Base-by-base conservation (phyloP, 2,888 invertebrate species). In the Marronus borbonicus region DNA sequence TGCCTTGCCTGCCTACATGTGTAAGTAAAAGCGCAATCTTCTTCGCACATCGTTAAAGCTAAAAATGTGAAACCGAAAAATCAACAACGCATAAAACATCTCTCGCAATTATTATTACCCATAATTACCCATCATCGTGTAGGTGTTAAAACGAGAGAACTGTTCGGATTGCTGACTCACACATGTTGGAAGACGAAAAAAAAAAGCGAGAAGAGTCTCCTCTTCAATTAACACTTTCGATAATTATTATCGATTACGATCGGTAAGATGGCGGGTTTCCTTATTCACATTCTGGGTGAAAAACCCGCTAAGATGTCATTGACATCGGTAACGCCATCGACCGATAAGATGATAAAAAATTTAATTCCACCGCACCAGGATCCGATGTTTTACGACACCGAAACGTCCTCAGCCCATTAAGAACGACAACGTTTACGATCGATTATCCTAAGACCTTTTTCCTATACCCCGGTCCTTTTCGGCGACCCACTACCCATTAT, bases 171-270 rank as follows among this genome's bases (percentile, higher is more conserved):
- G 12, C 49, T 68, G 44, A 44, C 68, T 14, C 20, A 60, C n/a
- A n/a, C 2, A n/a, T 7, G 55, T 1, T 17, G 5, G 55, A 8
- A 60, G 20, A 55, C 2, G 50, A 49, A 1, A 68, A 44, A 17
- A 24, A 68, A 49, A 12, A n/a, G 12, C 20, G 2, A 17, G 14
- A 20, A 10, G 12, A 24, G n/a, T 8, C n/a, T 2, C 55, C 5
- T 65, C 44, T 20, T 17, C 49, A 72, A 72, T 72, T 72, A 72
- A 24, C 72, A 72, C 60, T 39, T 39, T 60, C 20, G 14, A 24
- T 72, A 72, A 60, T 60, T 60, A 72, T 72, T 60, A 60, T 44
- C 72, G 72, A 72, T 72, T 72, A 60, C 52, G 44, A 60, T 72
- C 44, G n/a, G 49, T 44, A 65, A 36, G 10, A 39, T 28, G 70